These are phyloP conservation scores for Bolinopsis microptera DNA, from an alignment of 37 sponge, comb jelly and placozoan species.

Conservation along the genomic window DNA sequence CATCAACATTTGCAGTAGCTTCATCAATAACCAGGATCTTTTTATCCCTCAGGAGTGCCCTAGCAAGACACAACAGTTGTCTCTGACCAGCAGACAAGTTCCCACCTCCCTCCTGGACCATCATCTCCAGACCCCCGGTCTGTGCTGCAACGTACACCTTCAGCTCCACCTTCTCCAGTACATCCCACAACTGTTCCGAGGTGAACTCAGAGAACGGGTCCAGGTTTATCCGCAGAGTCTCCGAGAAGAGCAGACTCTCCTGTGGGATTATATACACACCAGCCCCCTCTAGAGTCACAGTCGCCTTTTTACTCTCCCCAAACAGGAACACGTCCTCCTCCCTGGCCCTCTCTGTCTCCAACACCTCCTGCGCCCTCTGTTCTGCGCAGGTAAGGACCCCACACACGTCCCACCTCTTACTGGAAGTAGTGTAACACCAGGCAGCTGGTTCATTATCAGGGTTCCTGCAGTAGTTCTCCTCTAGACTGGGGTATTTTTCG, in stretches of 20 bases:
- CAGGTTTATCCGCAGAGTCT: slow-evolving; percentile 83
- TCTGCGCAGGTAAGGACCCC: too few species aligned
- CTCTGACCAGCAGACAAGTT: slow-evolving; percentile 88
- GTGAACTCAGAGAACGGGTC: slow-evolving; percentile 81
- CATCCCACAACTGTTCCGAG: slow-evolving; percentile 80
- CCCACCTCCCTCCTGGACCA: slow-evolving; percentile 78
- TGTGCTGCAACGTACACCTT: slow-evolving; percentile 66
- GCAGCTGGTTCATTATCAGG: too few species aligned
- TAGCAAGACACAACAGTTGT: slow-evolving; percentile 83
- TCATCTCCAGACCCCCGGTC: slow-evolving; percentile 69
- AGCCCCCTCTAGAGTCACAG: too few species aligned
- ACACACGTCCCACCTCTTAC: too few species aligned
- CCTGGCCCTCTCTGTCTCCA: too few species aligned
- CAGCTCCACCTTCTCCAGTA: slow-evolving; percentile 81
- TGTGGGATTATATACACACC: slow-evolving; percentile 95
- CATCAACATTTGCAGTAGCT: slow-evolving; percentile 87
- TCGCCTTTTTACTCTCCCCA: too few species aligned
- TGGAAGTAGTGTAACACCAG: too few species aligned
- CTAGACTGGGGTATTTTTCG: too few species aligned
- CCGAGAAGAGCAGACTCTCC: slow-evolving; percentile 92
- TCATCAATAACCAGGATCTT: slow-evolving; percentile 84
- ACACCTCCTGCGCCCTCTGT: too few species aligned
- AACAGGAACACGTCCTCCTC: too few species aligned
- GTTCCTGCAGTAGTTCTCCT: too few species aligned
- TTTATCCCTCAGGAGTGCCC: slow-evolving; percentile 79